A percentile compares a stretch with the other conserved stretches of the same genome.
Evolutionary conservation across 1,140 invertebrate species (phyloP).

Genomic region (Dinothrombium tinctorium): DNA sequence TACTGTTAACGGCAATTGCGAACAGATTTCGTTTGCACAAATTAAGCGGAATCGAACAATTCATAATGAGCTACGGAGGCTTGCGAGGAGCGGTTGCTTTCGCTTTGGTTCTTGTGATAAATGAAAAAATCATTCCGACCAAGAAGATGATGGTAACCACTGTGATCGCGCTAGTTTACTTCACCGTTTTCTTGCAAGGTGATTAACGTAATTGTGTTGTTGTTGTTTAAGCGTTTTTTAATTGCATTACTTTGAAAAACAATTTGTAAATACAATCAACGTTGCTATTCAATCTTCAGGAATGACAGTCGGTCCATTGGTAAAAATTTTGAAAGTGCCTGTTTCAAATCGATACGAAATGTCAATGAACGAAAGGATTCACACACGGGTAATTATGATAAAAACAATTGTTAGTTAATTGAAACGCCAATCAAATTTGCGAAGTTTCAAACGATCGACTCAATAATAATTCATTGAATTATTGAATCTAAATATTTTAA

Average conservation of each 20-base stretch:
- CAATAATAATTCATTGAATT: not conserved
- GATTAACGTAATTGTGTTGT: not conserved
- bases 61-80: constrained; percentile 97
- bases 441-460: not conserved
- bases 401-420: not conserved
- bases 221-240: not conserved
- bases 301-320: constrained; percentile 90
- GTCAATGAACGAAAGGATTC: constrained; percentile 86
- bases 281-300: constrained; percentile 27
- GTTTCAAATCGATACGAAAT: constrained; percentile 62
- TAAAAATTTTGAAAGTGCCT: constrained; percentile 82
- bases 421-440: not conserved
- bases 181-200: constrained; percentile 73
- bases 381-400: constrained; percentile 47
- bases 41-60: constrained; percentile 79
- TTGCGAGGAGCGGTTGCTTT: constrained; percentile 95
- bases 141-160: constrained; percentile 89
- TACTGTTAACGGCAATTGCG: constrained; percentile 61
- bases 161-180: constrained; percentile 92
- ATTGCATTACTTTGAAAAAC: not conserved
- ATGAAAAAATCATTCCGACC: constrained; percentile 36
- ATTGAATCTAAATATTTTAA: not conserved
- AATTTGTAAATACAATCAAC: not conserved
- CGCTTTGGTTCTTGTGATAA: constrained; percentile 73
- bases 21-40: constrained; percentile 78